phyloP scores from a whole-genome alignment of 2,888 invertebrate species.

The Mythimna loreyi region DNA sequence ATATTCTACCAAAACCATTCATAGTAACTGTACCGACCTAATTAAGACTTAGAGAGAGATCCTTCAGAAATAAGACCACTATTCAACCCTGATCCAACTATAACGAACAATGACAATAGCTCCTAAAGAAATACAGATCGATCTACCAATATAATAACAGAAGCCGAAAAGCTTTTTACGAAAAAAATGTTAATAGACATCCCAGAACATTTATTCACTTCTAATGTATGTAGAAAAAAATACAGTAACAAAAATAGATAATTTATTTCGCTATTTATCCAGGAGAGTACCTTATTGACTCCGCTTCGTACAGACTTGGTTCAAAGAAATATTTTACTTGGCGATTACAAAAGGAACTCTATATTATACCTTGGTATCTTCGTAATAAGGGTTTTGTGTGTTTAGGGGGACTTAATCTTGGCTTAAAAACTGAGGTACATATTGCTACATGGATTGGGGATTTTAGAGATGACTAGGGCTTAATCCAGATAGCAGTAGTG shows the following conservation, averaged over 20 bases:
- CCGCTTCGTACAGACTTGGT: conserved; percentile 15
- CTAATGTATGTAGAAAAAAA: conserved; percentile 36
- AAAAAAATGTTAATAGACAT: conserved; percentile 23
- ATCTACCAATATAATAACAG: conserved; percentile 27
- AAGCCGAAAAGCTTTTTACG: conserved; percentile 24
- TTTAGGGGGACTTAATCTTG: conserved; percentile 46
- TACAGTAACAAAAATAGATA: conserved; percentile 19
- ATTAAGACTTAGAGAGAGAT: conserved; percentile 19
- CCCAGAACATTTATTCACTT: conserved; percentile 16
- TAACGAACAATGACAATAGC: conserved; percentile 18
- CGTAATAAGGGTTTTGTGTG: conserved; percentile 43
- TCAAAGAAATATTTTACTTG: conserved; percentile 40
- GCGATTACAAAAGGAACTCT: conserved; percentile 39
- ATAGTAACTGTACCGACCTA: conserved; percentile 6
- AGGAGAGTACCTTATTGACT: conserved; percentile 37
- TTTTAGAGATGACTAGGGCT: conserved; percentile 12
- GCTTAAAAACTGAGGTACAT: conserved; percentile 47
- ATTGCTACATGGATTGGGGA: neutral
- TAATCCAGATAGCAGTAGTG: neutral
- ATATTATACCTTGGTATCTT: conserved; percentile 17
- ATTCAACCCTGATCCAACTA: conserved; percentile 12
- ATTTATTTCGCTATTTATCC: conserved; percentile 48
- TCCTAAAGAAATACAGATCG: conserved; percentile 22
- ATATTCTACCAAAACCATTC: neutral
- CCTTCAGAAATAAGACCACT: conserved; percentile 25